A percentile compares a stretch with the other conserved stretches of the same genome.
These are phyloP conservation scores for Prietella phreatophila DNA, from an alignment of 2,113 vertebrate species.

Conservation along the genomic window DNA sequence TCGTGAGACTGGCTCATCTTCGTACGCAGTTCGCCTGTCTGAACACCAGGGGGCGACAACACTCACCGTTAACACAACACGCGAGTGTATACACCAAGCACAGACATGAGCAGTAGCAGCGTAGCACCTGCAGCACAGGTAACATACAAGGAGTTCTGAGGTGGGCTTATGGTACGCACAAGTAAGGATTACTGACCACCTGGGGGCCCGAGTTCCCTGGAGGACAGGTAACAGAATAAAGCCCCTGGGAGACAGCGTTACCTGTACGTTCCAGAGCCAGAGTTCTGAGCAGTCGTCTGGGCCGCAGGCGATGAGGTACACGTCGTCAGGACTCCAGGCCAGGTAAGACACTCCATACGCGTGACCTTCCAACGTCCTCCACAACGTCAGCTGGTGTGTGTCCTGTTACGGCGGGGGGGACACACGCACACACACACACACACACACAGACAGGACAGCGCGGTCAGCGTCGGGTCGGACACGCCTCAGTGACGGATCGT, in stretches of 20 bases:
- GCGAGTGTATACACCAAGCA: not conserved
- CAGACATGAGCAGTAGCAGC: not conserved
- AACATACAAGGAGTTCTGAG: not conserved
- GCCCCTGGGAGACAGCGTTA: conserved; percentile 47
- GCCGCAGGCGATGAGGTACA: conserved; percentile 95
- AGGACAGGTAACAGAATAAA: not conserved
- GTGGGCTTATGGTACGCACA: not conserved
- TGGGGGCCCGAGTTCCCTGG: not conserved
- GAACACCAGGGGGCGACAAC: conserved; percentile 49
- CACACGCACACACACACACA: too few relatives aligned
- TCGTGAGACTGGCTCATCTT: conserved; percentile 99
- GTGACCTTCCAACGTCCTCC: conserved; percentile 95
- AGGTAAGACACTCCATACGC: conserved; percentile 96
- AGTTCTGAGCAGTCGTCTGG: conserved; percentile 99
- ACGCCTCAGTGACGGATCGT: not conserved
- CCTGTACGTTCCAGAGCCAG: conserved; percentile 99
- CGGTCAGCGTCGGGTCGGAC: not conserved
- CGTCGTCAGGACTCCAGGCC: conserved; percentile 98
- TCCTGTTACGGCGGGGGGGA: conserved; percentile 74
- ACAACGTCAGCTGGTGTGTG: conserved; percentile 92
- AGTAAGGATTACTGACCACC: not conserved
- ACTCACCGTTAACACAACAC: not conserved
- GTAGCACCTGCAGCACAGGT: not conserved
- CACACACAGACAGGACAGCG: not conserved
- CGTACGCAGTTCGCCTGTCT: conserved; percentile 97